Conservation (phyloP, 2,888 invertebrate genomes). For the Heliothis peltigera region DNA sequence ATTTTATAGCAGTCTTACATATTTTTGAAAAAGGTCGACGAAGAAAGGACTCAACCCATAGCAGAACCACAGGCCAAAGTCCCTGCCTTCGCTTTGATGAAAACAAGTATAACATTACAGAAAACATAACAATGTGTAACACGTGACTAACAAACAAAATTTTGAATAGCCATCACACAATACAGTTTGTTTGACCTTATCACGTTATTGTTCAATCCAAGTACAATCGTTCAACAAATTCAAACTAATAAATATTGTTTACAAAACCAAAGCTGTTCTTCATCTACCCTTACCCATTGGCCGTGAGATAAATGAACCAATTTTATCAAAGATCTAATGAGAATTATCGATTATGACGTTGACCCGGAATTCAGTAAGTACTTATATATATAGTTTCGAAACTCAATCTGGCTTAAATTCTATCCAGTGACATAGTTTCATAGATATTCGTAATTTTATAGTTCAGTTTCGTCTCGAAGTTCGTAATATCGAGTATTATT, state of each 20-base stretch:
- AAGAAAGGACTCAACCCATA: too few relatives aligned
- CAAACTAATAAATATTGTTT: not conserved
- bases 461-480: not conserved
- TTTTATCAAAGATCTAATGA: not conserved
- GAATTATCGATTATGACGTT: not conserved
- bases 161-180: not conserved
- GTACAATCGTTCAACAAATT: not conserved
- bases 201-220: not conserved
- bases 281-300: not conserved
- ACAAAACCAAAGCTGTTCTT: not conserved
- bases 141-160: slow-evolving; percentile 1
- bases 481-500: not conserved
- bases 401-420: slow-evolving; percentile 1
- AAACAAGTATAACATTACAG: not conserved
- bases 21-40: too few relatives aligned
- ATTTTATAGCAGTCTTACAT: too few relatives aligned
- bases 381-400: too few relatives aligned
- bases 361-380: not conserved
- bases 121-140: not conserved
- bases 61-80: too few relatives aligned
- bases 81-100: not conserved
- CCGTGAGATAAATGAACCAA: not conserved
- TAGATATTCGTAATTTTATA: not conserved
- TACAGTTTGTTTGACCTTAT: slow-evolving; percentile 1
- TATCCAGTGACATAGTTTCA: not conserved